Conservation (phyloP, 2,797 vertebrate species). For the Channa striata region DNA sequence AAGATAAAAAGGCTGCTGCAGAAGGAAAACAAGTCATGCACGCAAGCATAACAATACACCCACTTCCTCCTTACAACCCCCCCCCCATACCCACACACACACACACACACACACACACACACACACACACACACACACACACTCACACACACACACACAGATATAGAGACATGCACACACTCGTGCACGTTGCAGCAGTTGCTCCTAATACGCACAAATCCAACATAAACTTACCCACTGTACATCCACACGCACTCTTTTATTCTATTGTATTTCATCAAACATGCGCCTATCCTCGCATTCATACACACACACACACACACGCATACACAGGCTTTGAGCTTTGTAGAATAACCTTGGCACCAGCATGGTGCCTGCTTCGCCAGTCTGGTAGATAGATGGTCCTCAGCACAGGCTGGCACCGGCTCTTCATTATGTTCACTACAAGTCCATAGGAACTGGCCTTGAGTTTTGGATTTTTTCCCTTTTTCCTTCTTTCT, state of each 20-base stretch:
- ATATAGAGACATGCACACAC: background rate
- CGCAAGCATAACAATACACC: slow-evolving; percentile 13
- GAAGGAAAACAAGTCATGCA: slow-evolving; percentile 52
- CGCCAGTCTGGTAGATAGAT: slow-evolving; percentile 78
- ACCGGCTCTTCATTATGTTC: slow-evolving; percentile 72
- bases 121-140: background rate
- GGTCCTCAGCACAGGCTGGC: slow-evolving; percentile 65
- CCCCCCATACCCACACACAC: slow-evolving; percentile 4
- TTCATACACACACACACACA: slow-evolving; percentile 16
- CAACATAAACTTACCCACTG: slow-evolving; percentile 22
- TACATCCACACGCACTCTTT: background rate
- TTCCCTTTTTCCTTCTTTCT: slow-evolving; percentile 41
- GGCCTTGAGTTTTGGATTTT: slow-evolving; percentile 52
- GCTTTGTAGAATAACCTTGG: slow-evolving; percentile 77
- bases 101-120: slow-evolving; percentile 4
- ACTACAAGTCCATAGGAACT: slow-evolving; percentile 55
- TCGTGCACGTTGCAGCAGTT: slow-evolving; percentile 29
- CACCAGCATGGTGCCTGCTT: slow-evolving; percentile 76
- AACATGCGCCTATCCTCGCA: background rate
- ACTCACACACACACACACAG: background rate
- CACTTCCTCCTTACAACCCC: slow-evolving; percentile 7
- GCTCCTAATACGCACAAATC: slow-evolving; percentile 15
- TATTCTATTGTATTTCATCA: slow-evolving; percentile 20
- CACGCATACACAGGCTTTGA: slow-evolving; percentile 48
- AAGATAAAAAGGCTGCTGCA: slow-evolving; percentile 75